Percentiles rank a stretch among this genome's conserved stretches.
Conservation (phyloP, 2,113 vertebrate genomes). For the Tragelaphus imberbis region DNA sequence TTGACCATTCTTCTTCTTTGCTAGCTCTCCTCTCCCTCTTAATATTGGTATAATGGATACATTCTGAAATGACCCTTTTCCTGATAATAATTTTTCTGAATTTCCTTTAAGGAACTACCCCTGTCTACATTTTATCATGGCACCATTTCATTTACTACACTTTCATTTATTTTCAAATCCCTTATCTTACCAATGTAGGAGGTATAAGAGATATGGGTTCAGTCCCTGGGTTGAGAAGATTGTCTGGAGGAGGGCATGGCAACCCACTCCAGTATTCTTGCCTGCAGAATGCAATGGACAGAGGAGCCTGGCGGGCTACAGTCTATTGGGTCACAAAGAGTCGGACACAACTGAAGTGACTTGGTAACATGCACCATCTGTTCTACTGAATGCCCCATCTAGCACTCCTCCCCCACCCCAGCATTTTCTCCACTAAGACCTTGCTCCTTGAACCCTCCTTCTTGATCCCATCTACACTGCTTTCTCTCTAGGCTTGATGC, state of each 20-base stretch:
- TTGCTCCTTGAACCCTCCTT: background rate
- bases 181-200: background rate
- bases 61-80: background rate
- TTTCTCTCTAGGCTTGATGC: background rate
- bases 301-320: background rate
- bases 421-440: background rate
- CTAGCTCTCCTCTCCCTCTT: background rate
- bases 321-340: background rate
- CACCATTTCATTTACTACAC: background rate
- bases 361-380: background rate
- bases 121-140: background rate
- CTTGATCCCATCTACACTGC: background rate
- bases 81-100: background rate
- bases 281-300: background rate
- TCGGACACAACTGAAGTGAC: rapidly evolving
- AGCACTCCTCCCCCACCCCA: rapidly evolving
- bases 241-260: background rate
- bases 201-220: background rate
- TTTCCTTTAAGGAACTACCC: background rate
- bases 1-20: background rate
- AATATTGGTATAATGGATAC: background rate
- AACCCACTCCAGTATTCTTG: background rate
- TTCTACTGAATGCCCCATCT: background rate
- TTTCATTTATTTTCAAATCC: background rate
- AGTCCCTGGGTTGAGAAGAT: background rate